Base-by-base conservation (phyloP, 2,888 invertebrate species). In the Perizoma affinitatum region DNA sequence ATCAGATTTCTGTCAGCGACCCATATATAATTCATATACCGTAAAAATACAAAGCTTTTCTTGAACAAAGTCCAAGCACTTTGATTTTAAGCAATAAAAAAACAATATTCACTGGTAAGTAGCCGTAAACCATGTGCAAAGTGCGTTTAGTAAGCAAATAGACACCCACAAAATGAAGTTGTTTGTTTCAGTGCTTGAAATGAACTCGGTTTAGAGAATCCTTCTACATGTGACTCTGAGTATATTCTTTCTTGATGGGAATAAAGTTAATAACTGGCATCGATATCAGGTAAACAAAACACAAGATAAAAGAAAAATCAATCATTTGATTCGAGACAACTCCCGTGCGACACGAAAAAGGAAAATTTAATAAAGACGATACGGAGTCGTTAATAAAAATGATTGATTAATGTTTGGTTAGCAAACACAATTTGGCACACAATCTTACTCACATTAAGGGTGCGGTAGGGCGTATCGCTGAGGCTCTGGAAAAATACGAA, bases 401-500 rank as follows among this genome's bases (percentile, higher is more conserved):
- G 82, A 88, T 87, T 86, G 85, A 88, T 88, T 82, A 80, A 76
- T 86, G 82, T 86, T 86, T 79, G 78, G 70, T 76, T 75, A 83
- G 80, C 77, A 84, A 85, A 84, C 84, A 79, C 66, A 78, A 76
- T 79, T 76, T 73, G 72, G 74, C 76, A 79, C 74, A 76, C 77
- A 80, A 79, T 79, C 74, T 83, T 86, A 91, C 91, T 92, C 83
- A 92, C 91, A 78, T 90, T 76, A 58, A 80, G 75, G 65, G 73
- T 74, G 66, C 82, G 83, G 70, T 85, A 82, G 59, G 83, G 72
- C 64, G 84, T 69, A 63, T 68, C 68, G 59, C 69, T 70, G 62
- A 66, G 57, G 61, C 69, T 70, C 69, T 70, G 69, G 54, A 69
- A 68, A 61, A 57, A 65, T 22, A 61, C 49, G 51, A 47, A 57